Evolutionary conservation across 2,888 invertebrate genomes (phyloP), one percentile per base, ranked within the genome.

Genomic region (Hetaerina titia): DNA sequence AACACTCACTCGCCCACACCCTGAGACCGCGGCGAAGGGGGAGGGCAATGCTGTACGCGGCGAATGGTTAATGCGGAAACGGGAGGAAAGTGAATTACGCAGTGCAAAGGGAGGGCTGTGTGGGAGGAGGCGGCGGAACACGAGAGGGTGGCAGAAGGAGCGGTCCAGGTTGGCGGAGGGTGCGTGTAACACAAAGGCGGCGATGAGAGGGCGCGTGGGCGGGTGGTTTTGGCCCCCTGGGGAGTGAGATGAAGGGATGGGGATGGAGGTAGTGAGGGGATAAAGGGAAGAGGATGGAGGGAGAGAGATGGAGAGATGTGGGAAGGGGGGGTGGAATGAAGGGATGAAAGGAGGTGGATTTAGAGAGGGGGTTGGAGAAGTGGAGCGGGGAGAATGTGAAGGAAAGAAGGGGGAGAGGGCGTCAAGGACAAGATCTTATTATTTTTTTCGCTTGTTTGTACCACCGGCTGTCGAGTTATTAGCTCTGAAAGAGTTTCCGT

Each of bases 381-480:
- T 88, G 88, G 11, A 56, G 9, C 7, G 58, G 58, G 11, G 89
- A 19, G 25, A 22, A 5, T 57, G 89, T 7, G 58, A 22, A 89
- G 22, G 22, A 69, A 60, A 60, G 58, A 19, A 17, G 69, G n/a
- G 69, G 9, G 69, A n/a, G 69, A n/a, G 5, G 69, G 22, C 7
- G 11, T 31, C 81, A 81, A 81, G 81, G 81, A 31, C 81, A 25
- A 81, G 31, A 81, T 31, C 81, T 13, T 15, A 81, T 81, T 81
- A 31, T 31, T 81, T 15, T 25, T 69, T 69, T 56, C 31, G 81
- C 69, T 92, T 92, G 92, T 92, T 92, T 74, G 92, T 31, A 31
- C 81, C 81, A 81, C 81, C 81, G 81, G 81, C 81, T 81, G 81
- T 81, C 81, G 81, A 81, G 81, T 81, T 81, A 81, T 81, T 81